Evolutionary conservation across 2,888 invertebrate species (phyloP), one percentile per base, ranked within the genome.

Genomic region (Aphelenchoides bicaudatus): DNA sequence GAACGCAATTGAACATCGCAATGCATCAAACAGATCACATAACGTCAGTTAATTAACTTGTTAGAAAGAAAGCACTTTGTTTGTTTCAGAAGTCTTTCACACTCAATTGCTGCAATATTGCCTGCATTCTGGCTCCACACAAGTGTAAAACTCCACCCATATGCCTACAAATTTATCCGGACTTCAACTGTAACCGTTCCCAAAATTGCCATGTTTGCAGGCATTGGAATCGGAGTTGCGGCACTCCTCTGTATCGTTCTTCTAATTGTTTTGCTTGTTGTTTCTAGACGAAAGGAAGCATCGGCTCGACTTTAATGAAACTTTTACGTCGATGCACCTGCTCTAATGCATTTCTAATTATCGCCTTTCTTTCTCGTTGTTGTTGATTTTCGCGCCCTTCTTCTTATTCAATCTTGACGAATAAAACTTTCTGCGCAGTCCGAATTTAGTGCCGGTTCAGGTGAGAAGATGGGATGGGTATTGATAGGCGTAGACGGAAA

Each of bases 1-100:
- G 68, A 48, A 66, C 65, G 63, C 71, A 71, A 59, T 53, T 71
- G 2, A 63, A 57, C 25, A 49, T 72, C 46, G 68, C 73, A 6
- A 56, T 73, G 16, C 70, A 67, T 46, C 52, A 16, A 28, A 37
- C 19, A 21, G 13, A 37, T 2, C 19, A 25, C n/a, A 51, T 51
- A 21, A 51, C 52, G 52, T 51, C 16, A 27, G 51, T n/a, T 5
- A 5, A 25, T 1, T 19, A 16, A 23, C 2, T n/a, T 6, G 21
- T 21, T 8, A n/a, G 30, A n/a, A 5, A 48, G n/a, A 51, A 8
- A 8, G 51, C 19, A 6, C 50, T 50, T 51, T 6, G 43, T 51
- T 10, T 50, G n/a, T 54, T 55, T 3, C 23, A 55, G 53, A 4
- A 16, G 21, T 1, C 52, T 55, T 4, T 31, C 19, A 23, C 53